A percentile compares a stretch with the other conserved stretches of the same genome.
Evolutionary conservation across 2,888 invertebrate species (phyloP).

Genomic region (Eurytoma adleriae): DNA sequence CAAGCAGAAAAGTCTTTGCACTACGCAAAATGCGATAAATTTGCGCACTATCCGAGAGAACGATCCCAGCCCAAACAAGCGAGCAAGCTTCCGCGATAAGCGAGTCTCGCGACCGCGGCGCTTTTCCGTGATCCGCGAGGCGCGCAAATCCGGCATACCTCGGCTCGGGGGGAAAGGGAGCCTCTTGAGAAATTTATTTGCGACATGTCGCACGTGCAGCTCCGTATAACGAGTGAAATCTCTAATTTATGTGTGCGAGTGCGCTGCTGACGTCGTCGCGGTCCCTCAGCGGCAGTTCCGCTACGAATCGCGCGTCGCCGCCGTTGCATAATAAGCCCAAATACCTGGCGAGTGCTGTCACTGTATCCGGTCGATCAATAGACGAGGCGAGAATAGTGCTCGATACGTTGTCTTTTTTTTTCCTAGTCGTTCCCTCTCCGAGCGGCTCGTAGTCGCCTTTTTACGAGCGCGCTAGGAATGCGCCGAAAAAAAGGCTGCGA

Average conservation of each 20-base stretch:
- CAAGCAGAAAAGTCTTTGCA: too few species aligned
- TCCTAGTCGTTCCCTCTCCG: neutral
- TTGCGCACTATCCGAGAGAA: too few species aligned
- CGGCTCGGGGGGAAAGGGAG: neutral
- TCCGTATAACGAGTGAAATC: neutral
- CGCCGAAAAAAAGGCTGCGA: conserved; percentile 7
- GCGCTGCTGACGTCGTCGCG: neutral
- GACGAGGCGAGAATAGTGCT: conserved; percentile 3
- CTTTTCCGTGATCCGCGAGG: neutral
- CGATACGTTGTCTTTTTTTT: neutral
- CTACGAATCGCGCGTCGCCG: neutral
- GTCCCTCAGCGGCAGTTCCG: neutral
- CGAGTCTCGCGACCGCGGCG: neutral
- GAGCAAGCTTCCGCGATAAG: neutral
- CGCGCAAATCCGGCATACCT: neutral
- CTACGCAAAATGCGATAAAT: too few species aligned
- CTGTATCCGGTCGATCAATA: conserved; percentile 1
- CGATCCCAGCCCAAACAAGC: neutral
- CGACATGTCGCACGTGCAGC: neutral
- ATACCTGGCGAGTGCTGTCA: neutral
- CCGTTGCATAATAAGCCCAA: neutral
- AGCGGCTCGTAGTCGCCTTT: too few species aligned
- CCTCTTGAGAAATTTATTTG: conserved; percentile 1
- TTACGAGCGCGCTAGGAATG: neutral
- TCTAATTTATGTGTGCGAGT: neutral